Evolutionary conservation across 2,797 vertebrate species (phyloP), one percentile per base, ranked within the genome.

Genomic region (Clarias platycephalus): DNA sequence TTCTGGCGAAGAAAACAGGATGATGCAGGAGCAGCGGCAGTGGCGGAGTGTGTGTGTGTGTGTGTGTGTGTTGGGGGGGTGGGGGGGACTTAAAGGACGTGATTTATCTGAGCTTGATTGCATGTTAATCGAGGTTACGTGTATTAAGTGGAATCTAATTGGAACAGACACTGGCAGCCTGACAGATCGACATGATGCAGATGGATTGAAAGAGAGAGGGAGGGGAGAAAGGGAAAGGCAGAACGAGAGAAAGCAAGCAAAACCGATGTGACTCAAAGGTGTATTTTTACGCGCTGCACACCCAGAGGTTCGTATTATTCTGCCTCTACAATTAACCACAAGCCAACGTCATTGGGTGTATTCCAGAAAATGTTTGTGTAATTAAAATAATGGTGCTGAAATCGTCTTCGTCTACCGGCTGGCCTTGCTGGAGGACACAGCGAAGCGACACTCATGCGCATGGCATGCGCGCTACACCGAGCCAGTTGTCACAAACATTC

Each of bases 101-200:
- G 95, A 96, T 96, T 96, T 96, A 96, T 96, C 94, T 95, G 95
- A 94, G 95, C 95, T 95, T 96, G 95, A 96, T 96, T 96, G 95
- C 95, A 94, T 95, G 95, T 96, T 96, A 96, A 96, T 96, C 94
- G 95, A 96, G 95, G 95, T 96, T 96, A 96, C 94, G 94, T 95
- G 95, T 95, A 96, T 96, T 96, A 95, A 96, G 95, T 95, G 95
- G 95, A 96, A 95, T 96, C 94, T 96, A 96, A 96, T 96, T 96
- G 95, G 94, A 96, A 95, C 95, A 95, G 95, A 96, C 95, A 95
- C 95, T 95, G 95, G 94, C 95, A 95, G 95, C 94, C 95, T 95
- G 95, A 96, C 95, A 96, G 95, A 96, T 96, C 94, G 95, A 95
- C 95, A 95, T 95, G 95, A 96, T 95, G 94, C 95, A 96, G 95